Evolutionary conservation across 2,888 invertebrate genomes (phyloP), one percentile per base, ranked within the genome.

Genomic region (Cephus nigrinus): DNA sequence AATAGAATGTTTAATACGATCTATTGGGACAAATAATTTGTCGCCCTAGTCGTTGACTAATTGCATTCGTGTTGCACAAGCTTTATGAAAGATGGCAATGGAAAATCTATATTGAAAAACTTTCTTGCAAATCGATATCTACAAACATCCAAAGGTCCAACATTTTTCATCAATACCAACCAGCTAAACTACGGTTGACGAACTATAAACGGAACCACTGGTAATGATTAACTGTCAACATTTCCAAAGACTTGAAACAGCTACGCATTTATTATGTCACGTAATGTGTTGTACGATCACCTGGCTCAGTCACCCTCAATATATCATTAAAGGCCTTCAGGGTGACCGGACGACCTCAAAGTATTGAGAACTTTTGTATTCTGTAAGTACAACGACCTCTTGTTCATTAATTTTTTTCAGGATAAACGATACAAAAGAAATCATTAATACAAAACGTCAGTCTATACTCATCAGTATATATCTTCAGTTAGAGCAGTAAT

Each of bases 341-440:
- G 23, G 55, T 23, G 55, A 55, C 55, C 55, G 2, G 23, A 55
- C 5, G 9, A 55, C 55, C 55, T 55, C 23, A 55, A 15, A 23
- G 15, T 55, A 55, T 55, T 55, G 23, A 23, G 5, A 23, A 55
- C 76, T 79, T 78, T 76, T 78, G 73, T 82, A 77, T 73, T 81
- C 80, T 76, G 73, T 40, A 74, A 79, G 83, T 81, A 80, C 82
- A 83, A 83, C 80, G 84, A 86, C 83, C 82, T 75, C 81, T 79
- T 79, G 81, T 85, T 75, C 81, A 85, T 85, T 78, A 74, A 80
- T 73, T 71, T 73, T 76, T 55, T 55, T 55, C 55, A 9, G 2
- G 23, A 55, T 23, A 55, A 23, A 23, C 55, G 23, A 55, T 55
- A 23, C 55, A 55, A 55, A 55, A 15, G 40, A 5, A 40, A 23